Base-by-base conservation (phyloP, 1,140 invertebrate genomes). In the Uloborus diversus region DNA sequence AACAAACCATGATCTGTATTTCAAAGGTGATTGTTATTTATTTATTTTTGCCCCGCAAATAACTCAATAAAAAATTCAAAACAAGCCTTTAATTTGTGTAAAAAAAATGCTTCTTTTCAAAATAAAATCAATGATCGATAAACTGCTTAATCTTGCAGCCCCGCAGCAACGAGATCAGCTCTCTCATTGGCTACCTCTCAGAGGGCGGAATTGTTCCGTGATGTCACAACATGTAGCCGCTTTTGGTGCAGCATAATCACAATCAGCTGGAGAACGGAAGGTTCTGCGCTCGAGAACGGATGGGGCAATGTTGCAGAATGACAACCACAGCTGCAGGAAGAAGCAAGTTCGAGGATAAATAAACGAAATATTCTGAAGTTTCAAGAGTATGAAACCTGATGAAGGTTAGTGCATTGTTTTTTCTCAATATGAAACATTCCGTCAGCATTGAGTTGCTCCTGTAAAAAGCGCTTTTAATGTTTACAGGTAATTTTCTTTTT, bases 101-200 rank as follows among this genome's bases (percentile, higher is more conserved):
- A 56, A 20, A 56, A 17, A 56, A 56, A 23, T 20, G 25, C 23
- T 56, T 20, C 51, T 11, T 56, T 11, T 56, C 13, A 59, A 59
- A 59, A 27, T 23, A 30, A 25, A 25, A 59, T 14, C 25, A 27
- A 30, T 56, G 25, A 71, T 71, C 69, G 69, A 71, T 71, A 71
- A 71, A 71, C 28, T 37, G 30, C 69, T 11, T 23, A 35, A 71
- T 71, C 51, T 71, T 71, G 69, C 69, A 71, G 59, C 69, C 69
- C 53, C 69, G 69, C 69, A 71, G 32, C 53, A 20, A 4, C 11
- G 20, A 28, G n/a, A 33, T 25, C n/a, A 7, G 20, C 3, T 56
- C 37, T 68, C 30, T 61, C 32, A 71, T 71, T 71, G 69, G 69
- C 17, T 25, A 4, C 9, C 11, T 25, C 4, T 20, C 9, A 17